A percentile compares a stretch with the other conserved stretches of the same genome.
These are phyloP conservation scores for Habropoda laboriosa DNA, from an alignment of 1,140 invertebrate species.

Conservation along the genomic window DNA sequence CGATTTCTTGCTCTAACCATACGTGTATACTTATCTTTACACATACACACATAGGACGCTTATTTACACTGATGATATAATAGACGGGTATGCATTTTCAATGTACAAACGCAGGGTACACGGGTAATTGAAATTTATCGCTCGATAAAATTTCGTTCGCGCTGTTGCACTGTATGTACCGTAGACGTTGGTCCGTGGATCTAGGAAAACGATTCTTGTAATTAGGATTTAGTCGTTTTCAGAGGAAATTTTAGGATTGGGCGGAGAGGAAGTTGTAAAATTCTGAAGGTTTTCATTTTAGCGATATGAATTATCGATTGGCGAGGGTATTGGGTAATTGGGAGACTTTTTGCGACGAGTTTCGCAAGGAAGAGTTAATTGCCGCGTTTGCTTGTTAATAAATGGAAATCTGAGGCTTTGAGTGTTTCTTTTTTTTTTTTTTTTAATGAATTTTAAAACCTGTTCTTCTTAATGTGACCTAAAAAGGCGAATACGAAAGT, in stretches of 20 bases:
- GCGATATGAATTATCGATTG: neutral
- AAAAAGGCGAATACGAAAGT: too few relatives aligned
- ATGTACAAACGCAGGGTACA: neutral
- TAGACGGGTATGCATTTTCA: neutral
- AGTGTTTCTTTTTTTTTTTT: too few relatives aligned
- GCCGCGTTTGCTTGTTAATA: too few relatives aligned
- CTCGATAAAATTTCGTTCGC: neutral
- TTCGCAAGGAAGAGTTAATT: too few relatives aligned
- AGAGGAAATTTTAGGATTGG: neutral
- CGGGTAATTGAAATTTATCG: slow-evolving; percentile 25
- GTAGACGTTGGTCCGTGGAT: neutral
- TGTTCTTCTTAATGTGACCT: too few relatives aligned
- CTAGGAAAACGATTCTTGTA: neutral
- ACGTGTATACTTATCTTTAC: neutral
- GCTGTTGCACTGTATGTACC: too few relatives aligned
- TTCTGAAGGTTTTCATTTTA: neutral
- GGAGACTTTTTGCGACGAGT: too few relatives aligned
- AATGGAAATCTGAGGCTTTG: too few relatives aligned
- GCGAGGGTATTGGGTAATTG: too few relatives aligned
- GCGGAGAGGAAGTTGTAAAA: neutral
- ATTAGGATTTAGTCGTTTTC: neutral
- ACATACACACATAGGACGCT: neutral
- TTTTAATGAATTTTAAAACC: too few relatives aligned
- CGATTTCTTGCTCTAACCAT: neutral
- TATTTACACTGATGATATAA: slow-evolving; percentile 4